Evolutionary conservation across 1,140 invertebrate species (phyloP).

Genomic region (fruit fly (Drosophila melanogaster)): Release_6_plus_ISO1_MT NT_037436.4:16707501-16708000

Average conservation of each 20-base stretch:
- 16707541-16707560: conserved; percentile 30
- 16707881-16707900: conserved; percentile 78
- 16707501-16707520: neutral
- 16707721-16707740: conserved; percentile 75
- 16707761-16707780: conserved; percentile 65
- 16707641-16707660: conserved; percentile 22
- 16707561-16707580: conserved; percentile 74
- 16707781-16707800: conserved; percentile 65
- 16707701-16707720: conserved; percentile 68
- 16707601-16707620: conserved; percentile 40
- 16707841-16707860: neutral
- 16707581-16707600: conserved; percentile 77
- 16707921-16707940: conserved; percentile 80
- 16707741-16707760: conserved; percentile 39
- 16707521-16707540: conserved; percentile 16
- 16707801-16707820: conserved; percentile 54
- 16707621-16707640: conserved; percentile 17
- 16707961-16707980: conserved; percentile 53
- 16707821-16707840: conserved; percentile 22
- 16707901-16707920: conserved; percentile 75
- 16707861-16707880: conserved; percentile 35
- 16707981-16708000: conserved; percentile 31
- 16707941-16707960: conserved; percentile 78
- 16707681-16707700: conserved; percentile 41
- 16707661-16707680: conserved; percentile 60